These are phyloP conservation scores for Bhutanitis thaidina DNA, from an alignment of 2,888 invertebrate genomes.

Conservation along the genomic window DNA sequence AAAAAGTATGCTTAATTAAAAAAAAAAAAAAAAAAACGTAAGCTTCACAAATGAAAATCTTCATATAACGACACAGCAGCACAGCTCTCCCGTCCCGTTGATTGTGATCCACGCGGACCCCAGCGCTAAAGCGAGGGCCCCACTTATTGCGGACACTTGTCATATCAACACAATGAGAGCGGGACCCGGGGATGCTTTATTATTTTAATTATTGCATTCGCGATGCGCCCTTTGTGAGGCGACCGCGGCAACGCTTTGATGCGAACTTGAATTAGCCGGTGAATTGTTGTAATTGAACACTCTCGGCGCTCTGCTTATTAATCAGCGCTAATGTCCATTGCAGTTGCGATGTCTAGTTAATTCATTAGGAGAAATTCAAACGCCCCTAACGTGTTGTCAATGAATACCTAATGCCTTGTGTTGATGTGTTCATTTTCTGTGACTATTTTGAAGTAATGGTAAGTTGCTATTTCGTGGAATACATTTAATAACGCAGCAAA, in stretches of 20 bases:
- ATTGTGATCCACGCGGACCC: constrained; percentile 11
- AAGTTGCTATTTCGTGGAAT: too few species aligned
- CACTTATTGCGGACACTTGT: constrained; percentile 76
- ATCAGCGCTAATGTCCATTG: constrained; percentile 17
- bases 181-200: constrained; percentile 64
- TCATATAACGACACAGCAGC: neutral
- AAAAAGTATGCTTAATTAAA: too few species aligned
- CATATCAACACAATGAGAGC: constrained; percentile 66
- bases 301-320: constrained; percentile 13
- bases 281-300: constrained; percentile 59
- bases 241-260: constrained; percentile 49
- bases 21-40: too few species aligned
- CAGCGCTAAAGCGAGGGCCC: constrained; percentile 38
- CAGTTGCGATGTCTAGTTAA: constrained; percentile 5
- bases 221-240: constrained; percentile 65
- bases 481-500: too few species aligned
- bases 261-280: constrained; percentile 37
- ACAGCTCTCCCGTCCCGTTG: neutral
- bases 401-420: neutral
- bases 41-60: neutral
- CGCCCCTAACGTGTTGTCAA: neutral
- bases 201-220: constrained; percentile 77
- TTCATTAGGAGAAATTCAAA: constrained; percentile 9
- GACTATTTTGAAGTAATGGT: too few species aligned
- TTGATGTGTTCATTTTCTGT: too few species aligned